Base-by-base conservation (phyloP, 30 jellyfish, hydroid and myxozoan species). In the Rhopilema esculentum region DNA sequence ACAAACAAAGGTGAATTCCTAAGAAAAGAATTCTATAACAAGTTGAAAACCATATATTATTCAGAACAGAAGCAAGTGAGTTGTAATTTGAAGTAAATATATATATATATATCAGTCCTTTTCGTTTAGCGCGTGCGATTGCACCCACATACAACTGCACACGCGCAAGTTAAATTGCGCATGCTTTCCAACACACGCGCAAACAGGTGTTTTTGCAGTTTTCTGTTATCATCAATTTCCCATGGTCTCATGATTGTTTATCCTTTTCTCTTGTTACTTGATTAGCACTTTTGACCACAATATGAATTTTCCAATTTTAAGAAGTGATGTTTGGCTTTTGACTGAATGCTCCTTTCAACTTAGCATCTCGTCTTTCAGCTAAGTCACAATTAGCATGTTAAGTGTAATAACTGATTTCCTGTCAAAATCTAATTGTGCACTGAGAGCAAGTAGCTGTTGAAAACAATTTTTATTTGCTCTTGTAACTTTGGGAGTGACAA, bases 281-380 rank as follows among this genome's bases (percentile, higher is more conserved):
- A n/a, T n/a, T 73, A 73, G 84, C 84, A 73, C 74, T 72, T 73
- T 73, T 77, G 92, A 31, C 96, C 96, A 87, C 83, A 87, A 23
- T 87, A 73, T 31, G 72, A 73, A 26, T 73, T 73, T 4, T 73
- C 84, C 84, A 73, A 73, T 32, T 73, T 73, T 73, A 28, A 19
- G 84, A 73, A 73, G 84, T 73, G 84, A 73, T 73, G 70, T 27
- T 29, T 73, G 70, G 84, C 84, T 32, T 73, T 73, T 29, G 84
- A 26, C 72, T 31, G 84, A 73, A 31, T 73, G 84, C 84, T 73
- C 71, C 84, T 73, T 27, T 73, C 84, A 73, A 73, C 84, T 49
- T 73, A 25, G 84, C 72, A n/a, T 74, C 84, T 73, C 73, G 70
- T 73, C 84, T 73, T 73, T 73, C 84, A 73, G 8, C 32, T 73